Evolutionary conservation across 1,140 invertebrate species (phyloP).

Genomic region (Paraescarpia echinospica): DNA sequence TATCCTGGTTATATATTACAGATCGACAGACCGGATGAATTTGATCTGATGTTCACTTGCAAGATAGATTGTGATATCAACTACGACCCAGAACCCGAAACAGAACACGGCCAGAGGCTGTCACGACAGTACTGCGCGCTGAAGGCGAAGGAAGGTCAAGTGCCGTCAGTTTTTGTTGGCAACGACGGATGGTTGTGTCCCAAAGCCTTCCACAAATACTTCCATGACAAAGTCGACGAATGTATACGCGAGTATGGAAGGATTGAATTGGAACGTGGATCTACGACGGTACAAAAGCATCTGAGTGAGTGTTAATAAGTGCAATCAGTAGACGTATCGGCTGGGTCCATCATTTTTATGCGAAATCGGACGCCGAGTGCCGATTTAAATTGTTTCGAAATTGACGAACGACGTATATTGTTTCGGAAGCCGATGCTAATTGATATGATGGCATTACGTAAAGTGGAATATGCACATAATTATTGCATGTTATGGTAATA

Average conservation of each 20-base stretch:
- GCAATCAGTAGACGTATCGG: no score
- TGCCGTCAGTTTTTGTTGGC: not conserved
- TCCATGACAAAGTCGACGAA: conserved; percentile 11
- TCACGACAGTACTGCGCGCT: not conserved
- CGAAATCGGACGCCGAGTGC: no score
- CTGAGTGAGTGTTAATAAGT: not conserved
- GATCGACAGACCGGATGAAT: conserved; percentile 13
- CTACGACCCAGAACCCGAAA: not conserved
- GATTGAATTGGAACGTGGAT: not conserved
- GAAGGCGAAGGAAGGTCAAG: not conserved
- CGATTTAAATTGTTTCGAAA: no score
- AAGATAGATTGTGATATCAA: conserved; percentile 1
- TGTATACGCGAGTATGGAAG: not conserved
- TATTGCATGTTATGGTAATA: no score
- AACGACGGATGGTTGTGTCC: not conserved
- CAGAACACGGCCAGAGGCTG: not conserved
- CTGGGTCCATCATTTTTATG: no score
- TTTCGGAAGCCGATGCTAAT: no score
- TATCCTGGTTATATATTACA: not conserved
- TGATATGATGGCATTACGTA: no score
- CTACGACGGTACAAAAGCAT: not conserved
- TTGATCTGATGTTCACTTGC: not conserved
- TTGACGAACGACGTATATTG: no score
- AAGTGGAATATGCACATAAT: no score
- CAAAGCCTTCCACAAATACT: not conserved